phyloP scores from a whole-genome alignment of 2,888 invertebrate species.

The Drosophila aldrichi region DNA sequence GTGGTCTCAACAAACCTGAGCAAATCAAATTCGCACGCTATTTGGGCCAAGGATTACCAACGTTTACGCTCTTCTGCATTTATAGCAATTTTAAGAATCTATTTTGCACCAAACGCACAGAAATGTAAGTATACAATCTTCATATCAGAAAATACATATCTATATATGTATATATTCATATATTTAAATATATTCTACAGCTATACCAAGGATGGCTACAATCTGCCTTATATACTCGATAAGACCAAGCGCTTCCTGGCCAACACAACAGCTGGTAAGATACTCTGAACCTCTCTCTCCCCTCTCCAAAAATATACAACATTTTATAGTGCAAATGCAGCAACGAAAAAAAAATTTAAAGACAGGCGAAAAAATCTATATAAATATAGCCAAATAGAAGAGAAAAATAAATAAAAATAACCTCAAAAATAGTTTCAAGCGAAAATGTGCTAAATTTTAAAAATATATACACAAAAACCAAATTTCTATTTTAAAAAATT shows the following conservation, averaged over 20 bases:
- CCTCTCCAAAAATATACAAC: neutral
- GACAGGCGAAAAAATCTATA: conserved; percentile 31
- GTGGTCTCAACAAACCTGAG: conserved; percentile 85
- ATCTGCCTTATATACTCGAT: conserved; percentile 85
- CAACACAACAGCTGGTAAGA: conserved; percentile 85
- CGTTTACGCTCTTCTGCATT: conserved; percentile 85
- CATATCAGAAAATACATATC: neutral
- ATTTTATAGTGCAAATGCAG: conserved; percentile 73
- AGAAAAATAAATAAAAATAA: conserved; percentile 20
- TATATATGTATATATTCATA: neutral
- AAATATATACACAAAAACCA: conserved; percentile 68
- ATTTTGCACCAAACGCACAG: conserved; percentile 85
- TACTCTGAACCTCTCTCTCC: neutral
- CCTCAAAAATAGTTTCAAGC: conserved; percentile 51
- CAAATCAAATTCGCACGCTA: conserved; percentile 85
- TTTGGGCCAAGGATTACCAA: conserved; percentile 85
- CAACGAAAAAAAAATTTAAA: conserved; percentile 47
- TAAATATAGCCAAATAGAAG: conserved; percentile 9
- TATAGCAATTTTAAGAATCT: conserved; percentile 86
- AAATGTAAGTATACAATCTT: conserved; percentile 79
- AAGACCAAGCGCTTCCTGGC: conserved; percentile 85
- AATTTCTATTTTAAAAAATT: conserved; percentile 8
- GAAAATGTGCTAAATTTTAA: conserved; percentile 78
- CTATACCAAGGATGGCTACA: conserved; percentile 85
- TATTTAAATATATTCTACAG: conserved; percentile 31